Evolutionary conservation across 1,140 invertebrate genomes (phyloP).

Genomic region (Parasteatoda tepidariorum): DNA sequence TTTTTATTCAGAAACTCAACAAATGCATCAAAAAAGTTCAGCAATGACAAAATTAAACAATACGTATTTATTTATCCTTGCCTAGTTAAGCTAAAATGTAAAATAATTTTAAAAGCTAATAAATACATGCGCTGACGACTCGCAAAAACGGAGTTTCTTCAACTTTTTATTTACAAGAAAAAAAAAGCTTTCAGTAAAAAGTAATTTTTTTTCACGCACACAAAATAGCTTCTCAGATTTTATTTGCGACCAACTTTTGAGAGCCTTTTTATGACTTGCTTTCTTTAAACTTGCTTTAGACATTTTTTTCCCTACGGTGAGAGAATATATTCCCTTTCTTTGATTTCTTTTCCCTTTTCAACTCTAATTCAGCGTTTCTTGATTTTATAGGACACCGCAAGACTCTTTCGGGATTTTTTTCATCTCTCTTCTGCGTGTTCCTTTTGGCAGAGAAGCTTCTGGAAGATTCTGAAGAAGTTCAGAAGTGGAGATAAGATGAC

Average conservation of each 20-base stretch:
- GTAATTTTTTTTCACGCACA: not conserved
- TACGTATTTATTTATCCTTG: too few relatives aligned
- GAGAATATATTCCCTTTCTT: not conserved
- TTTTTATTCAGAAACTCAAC: too few relatives aligned
- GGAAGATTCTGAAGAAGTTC: slow-evolving; percentile 19
- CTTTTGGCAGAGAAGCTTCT: not conserved
- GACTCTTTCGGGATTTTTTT: not conserved
- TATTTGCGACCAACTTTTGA: not conserved
- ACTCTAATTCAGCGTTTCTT: slow-evolving; percentile 17
- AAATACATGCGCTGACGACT: too few relatives aligned
- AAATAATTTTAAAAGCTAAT: too few relatives aligned
- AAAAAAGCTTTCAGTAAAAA: too few relatives aligned
- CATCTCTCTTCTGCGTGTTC: not conserved
- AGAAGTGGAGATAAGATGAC: slow-evolving; percentile 38
- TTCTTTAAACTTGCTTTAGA: not conserved
- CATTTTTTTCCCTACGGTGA: not conserved
- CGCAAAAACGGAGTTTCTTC: too few relatives aligned
- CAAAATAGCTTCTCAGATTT: not conserved
- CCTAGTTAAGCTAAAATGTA: too few relatives aligned
- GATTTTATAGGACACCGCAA: not conserved
- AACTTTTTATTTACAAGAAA: too few relatives aligned
- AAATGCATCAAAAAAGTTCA: too few relatives aligned
- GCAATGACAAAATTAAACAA: too few relatives aligned
- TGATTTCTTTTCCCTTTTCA: not conserved
- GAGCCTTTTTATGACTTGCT: not conserved